Base-by-base conservation (phyloP, 1,140 invertebrate species). In the Drosophila serrata region DNA sequence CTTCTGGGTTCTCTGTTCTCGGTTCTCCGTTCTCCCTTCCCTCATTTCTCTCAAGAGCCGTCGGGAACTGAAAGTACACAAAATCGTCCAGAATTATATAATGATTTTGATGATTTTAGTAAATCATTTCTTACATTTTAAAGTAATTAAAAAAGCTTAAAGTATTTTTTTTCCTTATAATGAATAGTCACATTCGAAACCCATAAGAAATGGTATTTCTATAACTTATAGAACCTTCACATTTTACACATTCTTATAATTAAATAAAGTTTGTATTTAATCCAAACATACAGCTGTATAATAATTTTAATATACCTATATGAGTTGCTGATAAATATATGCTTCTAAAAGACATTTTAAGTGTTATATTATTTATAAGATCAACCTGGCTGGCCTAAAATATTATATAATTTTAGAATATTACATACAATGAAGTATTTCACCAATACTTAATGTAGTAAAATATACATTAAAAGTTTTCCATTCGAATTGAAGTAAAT, bases 41-140 rank as follows among this genome's bases (percentile, higher is more conserved):
- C 15, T 9, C 57, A 48, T 43, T 43, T 48, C 48, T 45, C 35
- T 31, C 1, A 46, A 29, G 27, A 29, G 42, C 68, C 65, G 51
- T 8, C 64, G 68, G 68, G 65, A 27, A 4, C 33, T 58, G 43
- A 39, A 72, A 45, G n/a, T 64, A 27, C 22, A 51, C 9, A 33
- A 24, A 27, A 42, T 49, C 2, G 2, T 4, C 7, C 13, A 31
- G 13, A 37, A 24, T 39, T 13, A 13, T 31, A 6, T 42, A 42
- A 56, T 11, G 12, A 1, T 15, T 45, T n/a, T 2, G 1, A 3
- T 15, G 5, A n/a, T 11, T 24, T 48, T 15, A n/a, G n/a, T n/a
- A n/a, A n/a, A 24, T 24, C 2, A 24, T 24, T 24, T 3, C 24
- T 17, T 42, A 9, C 3, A 40, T n/a, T 40, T 17, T 17, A 15